Evolutionary conservation across 2,797 vertebrate genomes (phyloP).

Genomic region (Scolopax rusticola): DNA sequence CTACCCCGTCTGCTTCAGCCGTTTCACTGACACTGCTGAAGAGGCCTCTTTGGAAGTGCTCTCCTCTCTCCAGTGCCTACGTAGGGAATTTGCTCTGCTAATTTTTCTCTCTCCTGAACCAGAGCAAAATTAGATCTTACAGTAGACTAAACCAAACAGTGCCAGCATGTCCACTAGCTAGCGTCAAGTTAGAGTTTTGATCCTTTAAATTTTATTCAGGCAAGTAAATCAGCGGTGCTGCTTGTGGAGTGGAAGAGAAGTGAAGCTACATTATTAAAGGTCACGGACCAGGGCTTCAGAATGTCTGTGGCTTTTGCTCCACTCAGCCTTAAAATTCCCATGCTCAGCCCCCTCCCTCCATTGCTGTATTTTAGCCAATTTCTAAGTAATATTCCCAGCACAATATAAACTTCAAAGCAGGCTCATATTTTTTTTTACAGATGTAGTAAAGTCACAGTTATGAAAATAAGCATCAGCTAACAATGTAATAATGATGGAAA

Average conservation of each 20-base stretch:
- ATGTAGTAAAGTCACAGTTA: constrained; percentile 29
- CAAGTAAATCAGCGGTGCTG: not conserved
- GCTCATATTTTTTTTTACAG: not conserved
- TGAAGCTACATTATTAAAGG: not conserved
- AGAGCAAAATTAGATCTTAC: constrained; percentile 24
- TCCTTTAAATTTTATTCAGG: constrained; percentile 13
- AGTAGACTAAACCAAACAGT: not conserved
- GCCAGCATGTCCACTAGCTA: not conserved
- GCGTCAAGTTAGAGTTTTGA: constrained; percentile 5
- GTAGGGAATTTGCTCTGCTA: not conserved
- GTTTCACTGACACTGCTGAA: constrained; percentile 18
- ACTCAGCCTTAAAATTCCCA: not conserved
- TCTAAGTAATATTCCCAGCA: constrained; percentile 35
- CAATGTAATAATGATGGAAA: constrained; percentile 10
- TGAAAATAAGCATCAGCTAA: constrained; percentile 24
- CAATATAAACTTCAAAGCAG: constrained; percentile 33
- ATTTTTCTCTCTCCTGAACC: constrained; percentile 22
- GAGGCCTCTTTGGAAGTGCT: not conserved
- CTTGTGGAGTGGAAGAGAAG: constrained; percentile 6
- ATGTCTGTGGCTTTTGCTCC: not conserved
- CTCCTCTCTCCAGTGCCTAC: constrained; percentile 13
- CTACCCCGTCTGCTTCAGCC: not conserved
- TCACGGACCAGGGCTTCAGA: not conserved
- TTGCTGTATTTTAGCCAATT: not conserved
- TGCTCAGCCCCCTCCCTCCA: not conserved